A percentile compares a stretch with the other conserved stretches of the same genome.
These are phyloP conservation scores for Hippolais icterina DNA, from an alignment of 2,113 vertebrate genomes.

Conservation along the genomic window DNA sequence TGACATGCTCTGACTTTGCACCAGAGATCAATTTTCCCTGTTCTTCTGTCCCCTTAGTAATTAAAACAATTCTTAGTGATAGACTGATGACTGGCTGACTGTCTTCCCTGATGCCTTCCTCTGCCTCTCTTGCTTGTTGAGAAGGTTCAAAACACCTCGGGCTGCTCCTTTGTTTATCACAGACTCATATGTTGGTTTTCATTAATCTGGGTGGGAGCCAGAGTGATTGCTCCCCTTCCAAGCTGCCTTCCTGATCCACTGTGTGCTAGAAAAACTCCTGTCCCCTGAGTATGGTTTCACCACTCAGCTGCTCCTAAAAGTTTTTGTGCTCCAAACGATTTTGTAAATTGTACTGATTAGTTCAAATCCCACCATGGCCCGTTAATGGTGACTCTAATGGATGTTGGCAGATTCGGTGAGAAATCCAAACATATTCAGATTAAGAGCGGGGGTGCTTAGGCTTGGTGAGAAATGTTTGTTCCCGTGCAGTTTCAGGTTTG, in stretches of 20 bases:
- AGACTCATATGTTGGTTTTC: background rate
- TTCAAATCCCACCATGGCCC: background rate
- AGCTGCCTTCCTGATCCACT: background rate
- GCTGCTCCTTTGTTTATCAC: background rate
- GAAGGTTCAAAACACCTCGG: background rate
- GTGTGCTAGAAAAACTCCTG: background rate
- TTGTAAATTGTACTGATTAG: background rate
- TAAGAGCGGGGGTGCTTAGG: background rate
- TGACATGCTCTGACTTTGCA: background rate
- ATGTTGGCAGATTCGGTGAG: background rate
- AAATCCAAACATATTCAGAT: conserved; percentile 16
- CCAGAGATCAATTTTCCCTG: background rate
- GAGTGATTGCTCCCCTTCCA: background rate
- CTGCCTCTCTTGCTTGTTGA: background rate
- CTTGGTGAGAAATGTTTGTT: background rate
- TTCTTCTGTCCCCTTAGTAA: background rate
- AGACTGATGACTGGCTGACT: background rate
- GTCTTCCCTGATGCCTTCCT: background rate
- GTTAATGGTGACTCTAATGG: conserved; percentile 20
- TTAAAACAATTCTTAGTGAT: background rate
- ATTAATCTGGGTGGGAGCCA: background rate
- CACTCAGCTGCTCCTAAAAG: background rate
- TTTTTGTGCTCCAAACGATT: background rate
- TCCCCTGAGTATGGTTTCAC: background rate
- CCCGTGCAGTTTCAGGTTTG: background rate